Evolutionary conservation across 2,797 vertebrate species (phyloP).

Genomic region (Enteromius paludinosus): DNA sequence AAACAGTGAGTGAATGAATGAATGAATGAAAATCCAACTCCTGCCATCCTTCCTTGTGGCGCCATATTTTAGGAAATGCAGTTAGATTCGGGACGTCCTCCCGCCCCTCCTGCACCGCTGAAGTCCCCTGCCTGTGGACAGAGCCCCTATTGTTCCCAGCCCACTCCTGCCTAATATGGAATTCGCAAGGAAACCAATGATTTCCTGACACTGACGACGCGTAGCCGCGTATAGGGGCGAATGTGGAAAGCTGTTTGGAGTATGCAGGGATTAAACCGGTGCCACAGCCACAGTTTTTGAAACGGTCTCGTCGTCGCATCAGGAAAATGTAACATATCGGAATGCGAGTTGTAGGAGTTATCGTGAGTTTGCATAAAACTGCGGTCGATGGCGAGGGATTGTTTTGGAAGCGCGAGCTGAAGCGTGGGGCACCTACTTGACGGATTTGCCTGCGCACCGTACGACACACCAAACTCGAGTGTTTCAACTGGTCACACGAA

Average conservation of each 20-base stretch:
- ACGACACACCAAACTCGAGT: neutral
- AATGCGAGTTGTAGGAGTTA: constrained; percentile 50
- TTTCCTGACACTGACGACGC: constrained; percentile 56
- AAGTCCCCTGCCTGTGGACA: constrained; percentile 77
- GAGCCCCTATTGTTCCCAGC: constrained; percentile 84
- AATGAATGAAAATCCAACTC: neutral
- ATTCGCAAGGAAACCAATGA: constrained; percentile 75
- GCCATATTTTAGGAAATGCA: constrained; percentile 38
- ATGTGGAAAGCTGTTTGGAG: constrained; percentile 19
- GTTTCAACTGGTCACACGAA: neutral
- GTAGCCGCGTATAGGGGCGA: constrained; percentile 38
- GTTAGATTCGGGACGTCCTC: constrained; percentile 48
- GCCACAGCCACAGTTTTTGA: neutral
- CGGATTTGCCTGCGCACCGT: constrained; percentile 1
- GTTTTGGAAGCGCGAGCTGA: constrained; percentile 44
- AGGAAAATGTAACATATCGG: constrained; percentile 36
- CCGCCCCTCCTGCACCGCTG: constrained; percentile 42
- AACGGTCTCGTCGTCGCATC: neutral
- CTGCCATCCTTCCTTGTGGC: constrained; percentile 23
- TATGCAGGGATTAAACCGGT: constrained; percentile 2
- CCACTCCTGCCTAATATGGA: constrained; percentile 87
- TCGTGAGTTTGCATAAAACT: constrained; percentile 31
- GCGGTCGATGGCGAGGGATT: constrained; percentile 30
- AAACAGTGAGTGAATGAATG: neutral
- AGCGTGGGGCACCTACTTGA: constrained; percentile 34